These are phyloP conservation scores for Macquaria australasica DNA, from an alignment of 2,113 vertebrate genomes.

Conservation along the genomic window DNA sequence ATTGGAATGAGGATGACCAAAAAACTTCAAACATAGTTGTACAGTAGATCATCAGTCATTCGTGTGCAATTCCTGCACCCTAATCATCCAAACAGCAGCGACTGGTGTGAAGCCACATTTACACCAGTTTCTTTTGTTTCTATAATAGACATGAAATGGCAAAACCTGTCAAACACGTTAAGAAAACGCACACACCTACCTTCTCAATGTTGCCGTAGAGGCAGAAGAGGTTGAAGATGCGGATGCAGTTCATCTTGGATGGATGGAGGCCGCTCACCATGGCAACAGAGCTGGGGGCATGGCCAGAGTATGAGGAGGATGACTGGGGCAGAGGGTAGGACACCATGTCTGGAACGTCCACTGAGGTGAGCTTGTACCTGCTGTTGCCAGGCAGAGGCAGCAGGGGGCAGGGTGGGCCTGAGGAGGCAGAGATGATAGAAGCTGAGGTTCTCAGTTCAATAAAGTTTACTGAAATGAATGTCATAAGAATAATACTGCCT, in stretches of 20 bases:
- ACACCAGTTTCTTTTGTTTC: background rate
- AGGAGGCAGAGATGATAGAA: conserved; percentile 32
- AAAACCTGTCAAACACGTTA: background rate
- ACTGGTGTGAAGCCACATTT: background rate
- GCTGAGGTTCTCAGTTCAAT: background rate
- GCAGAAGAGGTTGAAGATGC: conserved; percentile 98
- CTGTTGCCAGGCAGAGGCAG: conserved; percentile 90
- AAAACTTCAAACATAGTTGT: background rate
- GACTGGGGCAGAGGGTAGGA: conserved; percentile 94
- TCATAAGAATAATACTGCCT: too few species aligned
- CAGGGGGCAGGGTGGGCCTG: conserved; percentile 92
- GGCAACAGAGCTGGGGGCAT: conserved; percentile 92
- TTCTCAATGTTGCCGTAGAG: conserved; percentile 99
- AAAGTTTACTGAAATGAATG: background rate
- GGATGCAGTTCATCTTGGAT: conserved; percentile 97
- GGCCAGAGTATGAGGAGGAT: conserved; percentile 89
- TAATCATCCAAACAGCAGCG: background rate
- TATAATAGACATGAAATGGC: background rate
- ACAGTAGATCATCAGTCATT: background rate
- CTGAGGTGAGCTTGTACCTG: conserved; percentile 91
- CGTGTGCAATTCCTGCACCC: background rate
- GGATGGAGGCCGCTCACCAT: conserved; percentile 97
- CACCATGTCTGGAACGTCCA: conserved; percentile 94
- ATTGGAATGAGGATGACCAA: background rate
- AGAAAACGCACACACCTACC: conserved; percentile 74